Evolutionary conservation across 1,140 invertebrate genomes (phyloP).

Genomic region (Physella acuta): DNA sequence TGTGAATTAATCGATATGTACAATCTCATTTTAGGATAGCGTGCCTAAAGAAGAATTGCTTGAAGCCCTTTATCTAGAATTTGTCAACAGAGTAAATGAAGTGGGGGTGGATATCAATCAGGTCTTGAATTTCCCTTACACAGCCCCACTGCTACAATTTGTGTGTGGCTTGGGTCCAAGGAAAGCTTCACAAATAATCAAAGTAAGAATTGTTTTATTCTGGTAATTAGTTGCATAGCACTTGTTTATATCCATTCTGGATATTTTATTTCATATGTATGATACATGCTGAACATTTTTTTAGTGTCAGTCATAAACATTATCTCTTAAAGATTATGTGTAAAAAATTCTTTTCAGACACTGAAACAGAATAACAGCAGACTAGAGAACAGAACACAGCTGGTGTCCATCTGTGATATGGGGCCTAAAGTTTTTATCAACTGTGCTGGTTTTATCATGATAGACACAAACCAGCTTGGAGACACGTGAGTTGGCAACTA

Average conservation of each 20-base stretch:
- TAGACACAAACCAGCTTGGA: constrained; percentile 91
- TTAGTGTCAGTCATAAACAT: neutral
- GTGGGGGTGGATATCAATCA: constrained; percentile 98
- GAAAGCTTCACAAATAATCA: constrained; percentile 85
- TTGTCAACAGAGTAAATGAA: constrained; percentile 91
- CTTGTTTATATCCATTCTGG: too few relatives aligned
- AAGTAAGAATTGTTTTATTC: constrained; percentile 35
- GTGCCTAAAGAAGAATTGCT: constrained; percentile 82
- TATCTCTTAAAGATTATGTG: neutral
- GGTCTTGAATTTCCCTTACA: constrained; percentile 83
- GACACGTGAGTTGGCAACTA: constrained; percentile 66
- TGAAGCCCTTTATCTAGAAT: constrained; percentile 84
- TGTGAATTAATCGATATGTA: constrained; percentile 8
- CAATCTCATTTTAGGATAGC: constrained; percentile 80
- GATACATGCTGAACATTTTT: too few relatives aligned
- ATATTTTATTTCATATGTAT: too few relatives aligned
- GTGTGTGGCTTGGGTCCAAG: constrained; percentile 94
- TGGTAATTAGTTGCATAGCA: too few relatives aligned
- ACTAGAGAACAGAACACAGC: constrained; percentile 89
- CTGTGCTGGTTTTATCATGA: constrained; percentile 98
- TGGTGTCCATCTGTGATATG: constrained; percentile 94
- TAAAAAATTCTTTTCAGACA: constrained; percentile 58
- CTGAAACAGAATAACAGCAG: constrained; percentile 91
- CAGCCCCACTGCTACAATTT: constrained; percentile 88
- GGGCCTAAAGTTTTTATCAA: constrained; percentile 99